These are phyloP conservation scores for Achlya flavicornis DNA, from an alignment of 2,888 invertebrate genomes.

Conservation along the genomic window DNA sequence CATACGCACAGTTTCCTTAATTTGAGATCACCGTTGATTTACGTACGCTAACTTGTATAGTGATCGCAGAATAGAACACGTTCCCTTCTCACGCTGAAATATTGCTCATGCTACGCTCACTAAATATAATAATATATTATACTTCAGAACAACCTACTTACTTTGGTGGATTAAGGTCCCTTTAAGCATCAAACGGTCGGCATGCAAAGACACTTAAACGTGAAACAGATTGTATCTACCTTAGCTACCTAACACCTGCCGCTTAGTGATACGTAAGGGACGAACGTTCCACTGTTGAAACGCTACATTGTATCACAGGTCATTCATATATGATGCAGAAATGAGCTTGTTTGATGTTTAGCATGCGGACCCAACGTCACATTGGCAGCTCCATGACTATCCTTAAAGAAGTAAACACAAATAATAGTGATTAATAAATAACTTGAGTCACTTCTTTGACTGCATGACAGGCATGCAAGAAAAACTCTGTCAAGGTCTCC, in stretches of 20 bases:
- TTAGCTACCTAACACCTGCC: background rate
- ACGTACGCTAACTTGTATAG: background rate
- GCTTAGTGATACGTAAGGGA: slow-evolving; percentile 1
- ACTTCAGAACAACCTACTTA: background rate
- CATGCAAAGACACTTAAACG: background rate
- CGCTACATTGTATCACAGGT: background rate
- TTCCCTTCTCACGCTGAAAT: background rate
- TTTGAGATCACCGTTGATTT: background rate
- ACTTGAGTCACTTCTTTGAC: too few relatives aligned
- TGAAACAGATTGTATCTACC: background rate
- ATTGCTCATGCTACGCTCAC: background rate
- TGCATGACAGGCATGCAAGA: too few relatives aligned
- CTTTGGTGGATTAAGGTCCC: background rate
- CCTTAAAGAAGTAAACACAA: background rate
- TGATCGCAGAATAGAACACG: background rate
- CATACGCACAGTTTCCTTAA: background rate
- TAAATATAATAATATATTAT: background rate
- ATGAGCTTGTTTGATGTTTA: background rate
- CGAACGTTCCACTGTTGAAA: background rate
- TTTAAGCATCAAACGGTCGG: background rate
- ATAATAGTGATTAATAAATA: too few relatives aligned
- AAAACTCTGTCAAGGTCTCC: background rate
- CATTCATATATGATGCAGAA: background rate
- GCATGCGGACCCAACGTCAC: background rate
- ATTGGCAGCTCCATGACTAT: background rate